These are phyloP conservation scores for Pristis pectinata DNA, from an alignment of 2,797 vertebrate genomes.

Conservation along the genomic window DNA sequence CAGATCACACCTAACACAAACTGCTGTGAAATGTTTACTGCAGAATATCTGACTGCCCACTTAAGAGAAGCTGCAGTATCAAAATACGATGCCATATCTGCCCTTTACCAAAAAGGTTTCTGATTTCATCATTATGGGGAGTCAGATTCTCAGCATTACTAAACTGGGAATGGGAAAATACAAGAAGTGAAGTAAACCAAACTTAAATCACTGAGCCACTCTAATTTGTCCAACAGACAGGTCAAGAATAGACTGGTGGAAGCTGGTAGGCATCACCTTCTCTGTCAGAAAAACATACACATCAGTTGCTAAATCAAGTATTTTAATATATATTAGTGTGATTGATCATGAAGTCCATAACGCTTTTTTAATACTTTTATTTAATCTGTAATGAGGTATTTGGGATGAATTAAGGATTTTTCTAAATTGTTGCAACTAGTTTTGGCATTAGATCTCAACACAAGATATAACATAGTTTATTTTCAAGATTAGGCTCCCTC, in stretches of 20 bases:
- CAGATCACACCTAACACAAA: neutral
- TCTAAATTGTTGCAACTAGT: neutral
- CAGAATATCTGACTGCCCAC: neutral
- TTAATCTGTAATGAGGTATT: neutral
- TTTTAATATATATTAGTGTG: neutral
- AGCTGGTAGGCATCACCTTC: neutral
- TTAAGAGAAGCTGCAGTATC: neutral
- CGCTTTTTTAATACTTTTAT: neutral
- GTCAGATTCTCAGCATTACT: neutral
- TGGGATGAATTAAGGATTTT: neutral
- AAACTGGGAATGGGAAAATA: neutral
- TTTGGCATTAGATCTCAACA: neutral
- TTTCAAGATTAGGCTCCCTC: neutral
- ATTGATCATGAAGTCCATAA: neutral
- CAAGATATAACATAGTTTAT: neutral
- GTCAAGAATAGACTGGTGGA: neutral
- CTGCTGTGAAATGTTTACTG: neutral
- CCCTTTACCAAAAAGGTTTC: neutral
- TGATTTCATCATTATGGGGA: neutral
- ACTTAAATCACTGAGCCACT: neutral
- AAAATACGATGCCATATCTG: neutral
- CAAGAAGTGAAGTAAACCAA: neutral
- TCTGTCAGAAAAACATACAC: neutral
- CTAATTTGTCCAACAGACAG: neutral
- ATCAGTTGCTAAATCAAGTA: neutral